Evolutionary conservation across 2,888 invertebrate genomes (phyloP).

Genomic region (Metallyticus violacea): DNA sequence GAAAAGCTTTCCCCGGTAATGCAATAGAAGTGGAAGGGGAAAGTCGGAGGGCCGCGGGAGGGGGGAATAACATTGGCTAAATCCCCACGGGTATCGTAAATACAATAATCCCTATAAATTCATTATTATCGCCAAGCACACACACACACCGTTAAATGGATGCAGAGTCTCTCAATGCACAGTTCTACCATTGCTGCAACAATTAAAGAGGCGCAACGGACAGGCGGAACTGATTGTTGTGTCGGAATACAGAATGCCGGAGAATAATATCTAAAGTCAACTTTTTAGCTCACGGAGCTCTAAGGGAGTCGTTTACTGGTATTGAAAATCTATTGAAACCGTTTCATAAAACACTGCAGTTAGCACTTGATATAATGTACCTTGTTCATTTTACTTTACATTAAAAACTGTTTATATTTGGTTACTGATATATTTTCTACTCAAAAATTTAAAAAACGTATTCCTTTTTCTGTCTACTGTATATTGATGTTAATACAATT

Average conservation of each 20-base stretch:
- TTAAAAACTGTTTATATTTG: no score
- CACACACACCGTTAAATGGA: neutral
- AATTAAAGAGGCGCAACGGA: neutral
- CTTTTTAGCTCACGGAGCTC: no score
- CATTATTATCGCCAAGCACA: neutral
- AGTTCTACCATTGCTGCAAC: neutral
- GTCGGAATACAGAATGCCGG: neutral
- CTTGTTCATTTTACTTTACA: no score
- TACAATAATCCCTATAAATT: neutral
- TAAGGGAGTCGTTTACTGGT: no score
- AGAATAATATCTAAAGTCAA: no score
- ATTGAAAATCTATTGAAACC: no score
- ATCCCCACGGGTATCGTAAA: neutral
- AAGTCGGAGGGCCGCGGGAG: neutral
- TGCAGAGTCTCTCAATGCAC: neutral
- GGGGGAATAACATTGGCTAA: neutral
- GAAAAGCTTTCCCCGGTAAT: neutral
- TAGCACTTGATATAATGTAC: no score
- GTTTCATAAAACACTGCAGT: no score
- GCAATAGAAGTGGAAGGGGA: neutral
- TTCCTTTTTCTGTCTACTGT: no score
- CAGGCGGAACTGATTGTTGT: neutral
- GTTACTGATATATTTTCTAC: no score
- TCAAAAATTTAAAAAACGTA: no score
- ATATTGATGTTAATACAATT: no score